Base-by-base conservation (phyloP, 2,797 vertebrate genomes). In the Acipenser transmontanus region DNA sequence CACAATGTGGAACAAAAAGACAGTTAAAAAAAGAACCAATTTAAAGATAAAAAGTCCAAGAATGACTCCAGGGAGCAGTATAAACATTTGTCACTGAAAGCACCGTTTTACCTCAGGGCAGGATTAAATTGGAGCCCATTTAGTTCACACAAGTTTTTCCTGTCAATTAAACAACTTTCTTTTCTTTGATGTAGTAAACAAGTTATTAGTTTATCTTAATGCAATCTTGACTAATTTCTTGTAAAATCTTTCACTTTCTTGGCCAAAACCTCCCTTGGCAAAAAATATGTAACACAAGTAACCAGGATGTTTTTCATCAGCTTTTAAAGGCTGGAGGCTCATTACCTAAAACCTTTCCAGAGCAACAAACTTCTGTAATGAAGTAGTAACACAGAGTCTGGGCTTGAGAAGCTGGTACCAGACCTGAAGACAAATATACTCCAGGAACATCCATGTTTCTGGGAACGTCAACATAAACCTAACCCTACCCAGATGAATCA, bases 71-170 rank as follows among this genome's bases (percentile, higher is more conserved):
- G 77, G 71, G 81, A 75, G 68, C 77, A 78, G 70, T 79, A 76
- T 69, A 77, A 78, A 73, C 64, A 11, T 69, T 12, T 74, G 73
- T 72, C 68, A 75, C 73, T 74, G 79, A 70, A 66, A 64, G 67
- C 70, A 68, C 75, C 75, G 68, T 67, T 76, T 83, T 72, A 76
- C 81, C 75, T 71, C 71, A 73, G 76, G 76, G 76, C 76, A 80
- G 80, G 83, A 88, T 90, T 89, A 85, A 71, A 69, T 57, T 78
- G 68, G 68, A 67, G 64, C 70, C 12, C 63, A 69, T 70, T 75
- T 77, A 70, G 75, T 72, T 64, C 71, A 74, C 67, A 70, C 69
- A 68, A 72, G 69, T 71, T 68, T 71, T 75, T 76, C 68, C 74
- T 76, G 76, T 79, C 70, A 72, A 69, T 72, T 13, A 59, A 13